A percentile compares a stretch with the other conserved stretches of the same genome.
phyloP scores from a whole-genome alignment of 2,888 invertebrate species.

The Chaitophorus viminalis region DNA sequence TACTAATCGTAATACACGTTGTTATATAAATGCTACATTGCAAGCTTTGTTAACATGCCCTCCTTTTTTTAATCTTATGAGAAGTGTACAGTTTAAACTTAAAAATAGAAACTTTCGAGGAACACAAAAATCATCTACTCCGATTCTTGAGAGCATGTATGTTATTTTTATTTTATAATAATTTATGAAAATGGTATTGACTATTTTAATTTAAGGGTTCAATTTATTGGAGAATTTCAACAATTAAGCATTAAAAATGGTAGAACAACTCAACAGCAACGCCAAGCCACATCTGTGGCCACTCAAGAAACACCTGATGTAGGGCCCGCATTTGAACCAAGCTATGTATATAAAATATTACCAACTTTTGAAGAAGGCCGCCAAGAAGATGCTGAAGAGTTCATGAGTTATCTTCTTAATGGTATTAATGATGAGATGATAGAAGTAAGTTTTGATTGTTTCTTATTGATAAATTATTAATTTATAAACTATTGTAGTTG shows the following conservation, averaged over 20 bases:
- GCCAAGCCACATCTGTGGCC: constrained; percentile 54
- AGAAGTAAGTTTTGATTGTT: constrained; percentile 68
- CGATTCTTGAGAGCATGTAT: constrained; percentile 93
- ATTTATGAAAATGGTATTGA: too few relatives aligned
- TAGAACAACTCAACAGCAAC: constrained; percentile 57
- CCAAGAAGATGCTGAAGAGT: constrained; percentile 98
- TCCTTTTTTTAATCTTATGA: constrained; percentile 90
- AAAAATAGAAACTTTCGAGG: constrained; percentile 66
- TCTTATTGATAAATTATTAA: not conserved
- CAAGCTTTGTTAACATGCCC: constrained; percentile 95
- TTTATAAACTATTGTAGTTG: constrained; percentile 19
- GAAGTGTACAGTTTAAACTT: constrained; percentile 66
- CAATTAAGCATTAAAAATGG: constrained; percentile 69
- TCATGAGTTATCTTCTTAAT: constrained; percentile 91
- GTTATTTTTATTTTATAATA: constrained; percentile 68
- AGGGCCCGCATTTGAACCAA: constrained; percentile 90
- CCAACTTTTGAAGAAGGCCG: constrained; percentile 83
- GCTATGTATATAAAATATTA: constrained; percentile 84
- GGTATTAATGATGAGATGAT: constrained; percentile 97
- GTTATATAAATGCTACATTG: constrained; percentile 94
- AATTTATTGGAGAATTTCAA: constrained; percentile 82
- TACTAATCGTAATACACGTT: constrained; percentile 93
- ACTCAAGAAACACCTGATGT: constrained; percentile 62
- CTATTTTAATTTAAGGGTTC: constrained; percentile 71
- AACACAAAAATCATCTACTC: constrained; percentile 71